Evolutionary conservation across 2,888 invertebrate genomes (phyloP).

Genomic region (Drosophila incognita): DNA sequence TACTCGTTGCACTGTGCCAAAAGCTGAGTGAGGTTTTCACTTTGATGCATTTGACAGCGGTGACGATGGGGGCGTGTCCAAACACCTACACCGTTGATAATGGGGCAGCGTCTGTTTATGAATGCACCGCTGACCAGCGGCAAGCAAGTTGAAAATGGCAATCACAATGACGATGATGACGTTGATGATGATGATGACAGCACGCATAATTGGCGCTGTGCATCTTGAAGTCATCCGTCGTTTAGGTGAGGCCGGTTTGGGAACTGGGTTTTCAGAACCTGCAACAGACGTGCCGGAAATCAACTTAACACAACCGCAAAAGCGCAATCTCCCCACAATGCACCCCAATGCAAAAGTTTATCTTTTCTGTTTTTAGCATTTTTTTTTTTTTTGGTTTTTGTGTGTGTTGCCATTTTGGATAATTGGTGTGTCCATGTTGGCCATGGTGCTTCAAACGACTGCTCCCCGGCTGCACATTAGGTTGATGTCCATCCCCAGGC

Average conservation of each 20-base stretch:
- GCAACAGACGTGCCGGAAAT: constrained; percentile 74
- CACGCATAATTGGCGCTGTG: constrained; percentile 71
- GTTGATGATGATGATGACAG: constrained; percentile 28
- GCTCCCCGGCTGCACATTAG: constrained; percentile 77
- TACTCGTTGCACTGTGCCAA: constrained; percentile 28
- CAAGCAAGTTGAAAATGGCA: background rate
- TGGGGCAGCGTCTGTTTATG: constrained; percentile 68
- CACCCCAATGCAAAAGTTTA: constrained; percentile 10
- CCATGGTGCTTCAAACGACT: constrained; percentile 32
- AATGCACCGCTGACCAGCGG: constrained; percentile 51
- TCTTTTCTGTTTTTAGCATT: constrained; percentile 6
- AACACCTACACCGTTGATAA: constrained; percentile 53
- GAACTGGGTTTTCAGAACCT: constrained; percentile 4
- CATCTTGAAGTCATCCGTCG: constrained; percentile 58
- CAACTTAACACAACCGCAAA: constrained; percentile 80
- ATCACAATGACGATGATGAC: constrained; percentile 18
- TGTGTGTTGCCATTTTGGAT: constrained; percentile 65
- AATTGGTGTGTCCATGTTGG: constrained; percentile 72
- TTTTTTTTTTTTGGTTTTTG: constrained; percentile 5
- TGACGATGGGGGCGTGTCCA: constrained; percentile 58
- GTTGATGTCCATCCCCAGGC: constrained; percentile 37
- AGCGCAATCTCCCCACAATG: constrained; percentile 72
- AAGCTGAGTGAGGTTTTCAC: constrained; percentile 1
- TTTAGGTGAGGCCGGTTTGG: constrained; percentile 1
- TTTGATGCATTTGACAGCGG: constrained; percentile 63